phyloP scores from a whole-genome alignment of 2,113 vertebrate species.

The Otolemur garnettii region DNA sequence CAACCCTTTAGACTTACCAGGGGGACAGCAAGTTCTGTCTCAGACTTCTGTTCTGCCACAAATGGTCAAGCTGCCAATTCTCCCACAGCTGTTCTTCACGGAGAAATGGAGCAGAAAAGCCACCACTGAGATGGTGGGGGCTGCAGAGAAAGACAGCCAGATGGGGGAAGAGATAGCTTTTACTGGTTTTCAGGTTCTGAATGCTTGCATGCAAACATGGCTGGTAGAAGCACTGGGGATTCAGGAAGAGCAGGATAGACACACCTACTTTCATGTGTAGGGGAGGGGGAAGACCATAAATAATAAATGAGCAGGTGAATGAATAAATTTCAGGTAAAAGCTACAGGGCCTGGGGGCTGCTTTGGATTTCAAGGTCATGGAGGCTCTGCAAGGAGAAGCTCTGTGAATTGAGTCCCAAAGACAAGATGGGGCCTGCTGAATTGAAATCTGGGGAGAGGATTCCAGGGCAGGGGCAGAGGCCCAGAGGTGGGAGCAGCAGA shows the following conservation, averaged over 20 bases:
- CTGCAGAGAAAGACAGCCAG: fast-evolving
- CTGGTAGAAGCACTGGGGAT: neutral
- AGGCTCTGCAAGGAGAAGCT: neutral
- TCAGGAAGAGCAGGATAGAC: neutral
- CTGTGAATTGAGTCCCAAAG: neutral
- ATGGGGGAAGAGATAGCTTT: neutral
- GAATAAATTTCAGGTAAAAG: neutral
- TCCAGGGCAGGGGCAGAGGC: constrained; percentile 2
- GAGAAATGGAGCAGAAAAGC: neutral
- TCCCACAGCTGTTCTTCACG: fast-evolving
- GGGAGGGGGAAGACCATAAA: neutral
- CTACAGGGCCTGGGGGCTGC: neutral
- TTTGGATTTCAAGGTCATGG: neutral
- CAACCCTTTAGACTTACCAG: neutral
- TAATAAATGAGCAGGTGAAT: neutral
- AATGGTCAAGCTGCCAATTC: neutral
- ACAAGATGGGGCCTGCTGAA: neutral
- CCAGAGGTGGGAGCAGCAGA: neutral
- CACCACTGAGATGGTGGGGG: neutral
- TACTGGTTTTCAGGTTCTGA: neutral
- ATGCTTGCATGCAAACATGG: neutral
- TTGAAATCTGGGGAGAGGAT: neutral
- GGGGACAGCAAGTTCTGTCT: neutral
- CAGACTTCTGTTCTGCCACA: neutral
- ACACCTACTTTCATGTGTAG: fast-evolving